A percentile compares a stretch with the other conserved stretches of the same genome.
Evolutionary conservation across 2,888 invertebrate species (phyloP).

Genomic region (Stegana nigrithorax): DNA sequence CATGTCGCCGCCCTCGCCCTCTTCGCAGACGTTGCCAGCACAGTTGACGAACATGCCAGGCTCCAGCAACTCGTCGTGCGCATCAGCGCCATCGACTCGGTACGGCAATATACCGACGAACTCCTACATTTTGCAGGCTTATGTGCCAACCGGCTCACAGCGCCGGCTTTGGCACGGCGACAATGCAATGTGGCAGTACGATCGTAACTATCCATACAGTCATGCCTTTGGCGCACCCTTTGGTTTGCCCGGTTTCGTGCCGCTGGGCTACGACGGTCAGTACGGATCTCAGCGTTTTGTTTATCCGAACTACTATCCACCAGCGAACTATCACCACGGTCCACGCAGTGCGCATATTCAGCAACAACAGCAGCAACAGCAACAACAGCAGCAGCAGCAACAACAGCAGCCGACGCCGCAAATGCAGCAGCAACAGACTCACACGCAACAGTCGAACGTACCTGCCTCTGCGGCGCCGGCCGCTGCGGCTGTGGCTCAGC

Average conservation of each 20-base stretch:
- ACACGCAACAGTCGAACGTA: background rate
- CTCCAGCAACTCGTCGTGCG: constrained; percentile 20
- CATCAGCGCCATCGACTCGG: constrained; percentile 8
- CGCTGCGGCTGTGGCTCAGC: background rate
- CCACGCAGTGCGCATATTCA: constrained; percentile 31
- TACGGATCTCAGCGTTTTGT: constrained; percentile 44
- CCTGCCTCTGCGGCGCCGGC: background rate
- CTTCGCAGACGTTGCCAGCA: constrained; percentile 30
- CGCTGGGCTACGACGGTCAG: constrained; percentile 44
- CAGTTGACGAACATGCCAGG: constrained; percentile 1
- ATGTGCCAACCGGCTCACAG: constrained; percentile 39
- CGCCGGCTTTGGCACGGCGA: constrained; percentile 51
- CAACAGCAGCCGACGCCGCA: background rate
- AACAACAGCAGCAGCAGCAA: constrained; percentile 4
- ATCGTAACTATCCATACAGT: constrained; percentile 53
- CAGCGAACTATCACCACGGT: constrained; percentile 26
- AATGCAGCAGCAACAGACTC: constrained; percentile 19
- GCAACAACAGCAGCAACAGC: constrained; percentile 1
- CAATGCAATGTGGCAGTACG: constrained; percentile 52
- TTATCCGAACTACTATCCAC: constrained; percentile 39
- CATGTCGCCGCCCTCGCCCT: constrained; percentile 33
- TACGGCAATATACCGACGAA: constrained; percentile 22
- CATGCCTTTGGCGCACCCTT: constrained; percentile 43
- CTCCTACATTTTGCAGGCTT: constrained; percentile 42
- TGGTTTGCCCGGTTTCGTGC: constrained; percentile 46